These are phyloP conservation scores for Mantis religiosa DNA, from an alignment of 2,888 invertebrate genomes.

Conservation along the genomic window DNA sequence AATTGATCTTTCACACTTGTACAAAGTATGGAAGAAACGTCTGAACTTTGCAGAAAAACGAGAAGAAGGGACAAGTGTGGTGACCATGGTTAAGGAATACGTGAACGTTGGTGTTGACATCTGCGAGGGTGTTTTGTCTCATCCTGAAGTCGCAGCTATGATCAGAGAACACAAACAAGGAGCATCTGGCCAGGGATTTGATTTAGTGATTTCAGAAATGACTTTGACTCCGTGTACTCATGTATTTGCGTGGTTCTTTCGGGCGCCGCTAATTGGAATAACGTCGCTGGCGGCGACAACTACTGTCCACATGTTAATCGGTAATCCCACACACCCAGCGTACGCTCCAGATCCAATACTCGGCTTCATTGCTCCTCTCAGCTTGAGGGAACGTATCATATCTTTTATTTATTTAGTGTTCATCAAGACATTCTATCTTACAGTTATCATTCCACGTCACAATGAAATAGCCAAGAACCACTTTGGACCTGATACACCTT, in stretches of 20 bases:
- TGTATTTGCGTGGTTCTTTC: slow-evolving; percentile 52
- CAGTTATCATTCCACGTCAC: slow-evolving; percentile 13
- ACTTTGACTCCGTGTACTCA: slow-evolving; percentile 48
- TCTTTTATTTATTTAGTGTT: slow-evolving; percentile 29
- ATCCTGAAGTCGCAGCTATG: slow-evolving; percentile 3
- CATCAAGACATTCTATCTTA: neutral
- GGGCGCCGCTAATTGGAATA: slow-evolving; percentile 49
- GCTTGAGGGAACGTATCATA: slow-evolving; percentile 37
- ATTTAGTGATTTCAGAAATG: slow-evolving; percentile 54
- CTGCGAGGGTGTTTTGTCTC: slow-evolving; percentile 13
- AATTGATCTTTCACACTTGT: slow-evolving; percentile 12
- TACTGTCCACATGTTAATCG: slow-evolving; percentile 37
- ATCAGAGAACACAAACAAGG: neutral
- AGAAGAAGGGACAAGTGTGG: neutral
- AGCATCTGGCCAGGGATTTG: slow-evolving; percentile 43
- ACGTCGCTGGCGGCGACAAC: slow-evolving; percentile 38
- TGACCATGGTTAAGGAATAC: neutral
- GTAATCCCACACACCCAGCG: slow-evolving; percentile 41
- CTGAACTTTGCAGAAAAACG: neutral
- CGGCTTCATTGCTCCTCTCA: slow-evolving; percentile 34
- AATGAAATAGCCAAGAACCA: slow-evolving; percentile 10
- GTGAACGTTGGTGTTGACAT: neutral
- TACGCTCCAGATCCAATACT: slow-evolving; percentile 39
- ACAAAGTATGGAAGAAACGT: neutral
- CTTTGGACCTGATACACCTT: slow-evolving; percentile 6